Conservation (phyloP, 2,113 vertebrate species). For the Typhlomys cinereus region DNA sequence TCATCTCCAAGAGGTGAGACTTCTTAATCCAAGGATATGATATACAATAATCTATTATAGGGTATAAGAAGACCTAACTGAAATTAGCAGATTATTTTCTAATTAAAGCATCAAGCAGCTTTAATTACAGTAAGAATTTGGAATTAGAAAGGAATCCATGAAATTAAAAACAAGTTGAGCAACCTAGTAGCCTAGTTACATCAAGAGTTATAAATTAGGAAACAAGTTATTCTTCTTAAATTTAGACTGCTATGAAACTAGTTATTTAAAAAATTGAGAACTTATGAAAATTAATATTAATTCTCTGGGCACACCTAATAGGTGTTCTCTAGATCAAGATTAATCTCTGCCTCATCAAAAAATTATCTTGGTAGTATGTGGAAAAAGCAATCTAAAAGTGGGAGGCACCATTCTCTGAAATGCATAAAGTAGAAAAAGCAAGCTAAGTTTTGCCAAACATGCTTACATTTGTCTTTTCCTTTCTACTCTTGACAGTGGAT, state of each 20-base stretch:
- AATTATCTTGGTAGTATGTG: too few species aligned
- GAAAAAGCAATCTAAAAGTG: too few species aligned
- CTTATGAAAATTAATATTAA: too few species aligned
- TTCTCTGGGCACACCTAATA: too few species aligned
- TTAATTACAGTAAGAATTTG: slow-evolving; percentile 15
- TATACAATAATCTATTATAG: neutral
- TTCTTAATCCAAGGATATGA: neutral
- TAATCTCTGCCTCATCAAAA: too few species aligned
- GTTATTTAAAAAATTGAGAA: neutral
- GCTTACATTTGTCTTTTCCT: too few species aligned
- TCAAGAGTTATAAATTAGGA: neutral
- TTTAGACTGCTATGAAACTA: neutral
- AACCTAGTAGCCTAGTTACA: neutral
- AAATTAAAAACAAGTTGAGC: neutral
- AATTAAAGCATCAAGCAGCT: neutral
- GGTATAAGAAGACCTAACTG: neutral
- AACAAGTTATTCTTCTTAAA: neutral
- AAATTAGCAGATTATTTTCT: neutral
- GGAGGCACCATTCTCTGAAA: too few species aligned
- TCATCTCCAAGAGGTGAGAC: neutral
- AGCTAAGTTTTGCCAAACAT: too few species aligned
- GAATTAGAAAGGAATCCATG: neutral
- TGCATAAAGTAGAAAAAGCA: too few species aligned
- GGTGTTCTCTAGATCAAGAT: too few species aligned
- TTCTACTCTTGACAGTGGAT: too few species aligned